phyloP scores from a whole-genome alignment of 2,888 invertebrate genomes.

The Conomelus anceps region DNA sequence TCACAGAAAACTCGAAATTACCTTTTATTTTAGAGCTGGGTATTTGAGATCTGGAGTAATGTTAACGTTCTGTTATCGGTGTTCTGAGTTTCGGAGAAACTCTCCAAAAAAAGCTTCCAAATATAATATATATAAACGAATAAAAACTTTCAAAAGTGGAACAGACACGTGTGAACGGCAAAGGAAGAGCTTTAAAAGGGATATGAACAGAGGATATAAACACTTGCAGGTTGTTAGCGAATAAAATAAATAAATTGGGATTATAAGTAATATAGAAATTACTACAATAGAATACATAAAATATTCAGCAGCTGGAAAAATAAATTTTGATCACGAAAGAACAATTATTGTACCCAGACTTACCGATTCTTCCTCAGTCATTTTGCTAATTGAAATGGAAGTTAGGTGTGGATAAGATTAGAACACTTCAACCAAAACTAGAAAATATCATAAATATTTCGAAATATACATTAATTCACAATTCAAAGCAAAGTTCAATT shows the following conservation, averaged over 20 bases:
- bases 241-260: neutral
- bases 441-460: neutral
- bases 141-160: neutral
- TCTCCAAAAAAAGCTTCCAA: too few species aligned
- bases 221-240: neutral
- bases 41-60: too few species aligned
- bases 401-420: neutral
- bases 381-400: slow-evolving; percentile 36
- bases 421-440: neutral
- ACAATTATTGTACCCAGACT: neutral
- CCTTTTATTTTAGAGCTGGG: too few species aligned
- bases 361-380: slow-evolving; percentile 49
- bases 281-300: neutral
- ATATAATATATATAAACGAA: too few species aligned
- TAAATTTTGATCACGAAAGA: neutral
- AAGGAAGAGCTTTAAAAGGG: neutral
- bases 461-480: neutral
- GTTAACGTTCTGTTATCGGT: too few species aligned
- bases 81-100: too few species aligned
- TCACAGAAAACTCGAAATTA: too few species aligned
- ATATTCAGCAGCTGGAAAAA: neutral
- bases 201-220: neutral
- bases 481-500: neutral
- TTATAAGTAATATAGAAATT: neutral
- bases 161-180: neutral